Base-by-base conservation (phyloP, 2,797 vertebrate species). In the Lithobates pipiens region DNA sequence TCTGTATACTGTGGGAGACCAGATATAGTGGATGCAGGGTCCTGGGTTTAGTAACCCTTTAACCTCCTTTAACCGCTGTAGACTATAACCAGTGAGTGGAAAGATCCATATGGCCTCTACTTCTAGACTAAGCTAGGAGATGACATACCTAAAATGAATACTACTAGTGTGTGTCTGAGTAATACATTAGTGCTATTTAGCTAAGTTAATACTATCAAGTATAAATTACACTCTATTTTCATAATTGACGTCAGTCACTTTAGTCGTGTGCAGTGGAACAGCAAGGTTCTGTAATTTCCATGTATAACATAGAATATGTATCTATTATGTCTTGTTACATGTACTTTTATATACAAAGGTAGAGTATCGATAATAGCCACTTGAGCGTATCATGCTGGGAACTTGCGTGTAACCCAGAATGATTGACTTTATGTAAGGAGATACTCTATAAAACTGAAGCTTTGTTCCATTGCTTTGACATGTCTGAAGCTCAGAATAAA, bases 401-500 rank as follows among this genome's bases (percentile, higher is more conserved):
- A 90, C 79, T 87, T 86, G 78, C 86, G 88, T 91, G 86, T 84
- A 88, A 91, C 89, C 88, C 80, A 70, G 84, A 73, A 88, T 88
- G 90, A 92, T 90, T 92, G 89, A 89, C 92, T 94, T 94, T 95
- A 93, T 95, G 94, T 96, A 95, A 95, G 92, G 89, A 95, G 95
- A 96, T 95, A 95, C 92, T 92, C 92, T 91, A 86, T 93, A 93
- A 93, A 95, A 93, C 92, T 88, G 93, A 93, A 94, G 91, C 91
- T 93, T 89, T 92, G 93, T 95, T 96, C 93, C 95, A 95, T 95
- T 95, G 92, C 94, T 95, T 95, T 93, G 93, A 96, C 95, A 93
- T 96, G 95, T 94, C 95, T 93, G 93, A 93, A 93, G 95, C 96
- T 96, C 96, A 96, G 96, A 98, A 97, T 98, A 98, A 96, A 97